Conservation (phyloP, 2,113 vertebrate genomes). For the Rousettus leschenaultii region DNA sequence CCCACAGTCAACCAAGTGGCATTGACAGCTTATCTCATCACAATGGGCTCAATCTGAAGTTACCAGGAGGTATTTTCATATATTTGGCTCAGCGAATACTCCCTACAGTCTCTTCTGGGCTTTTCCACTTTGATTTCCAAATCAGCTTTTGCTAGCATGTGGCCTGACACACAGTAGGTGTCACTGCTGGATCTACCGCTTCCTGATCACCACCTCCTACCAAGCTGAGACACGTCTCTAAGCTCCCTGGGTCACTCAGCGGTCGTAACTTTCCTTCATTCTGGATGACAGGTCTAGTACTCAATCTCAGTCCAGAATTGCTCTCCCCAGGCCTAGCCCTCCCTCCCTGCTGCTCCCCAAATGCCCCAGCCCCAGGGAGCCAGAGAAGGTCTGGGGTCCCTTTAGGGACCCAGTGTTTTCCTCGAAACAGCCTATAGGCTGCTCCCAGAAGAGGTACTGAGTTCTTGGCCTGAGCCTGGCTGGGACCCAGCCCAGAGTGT, state of each 20-base stretch:
- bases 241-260: background rate
- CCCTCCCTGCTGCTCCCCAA: background rate
- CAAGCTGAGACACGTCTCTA: background rate
- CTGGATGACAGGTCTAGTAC: background rate
- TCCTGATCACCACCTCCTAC: background rate
- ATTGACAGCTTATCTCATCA: background rate
- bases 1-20: background rate
- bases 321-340: background rate
- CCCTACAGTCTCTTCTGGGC: background rate
- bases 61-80: background rate
- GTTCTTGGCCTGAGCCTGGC: background rate
- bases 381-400: too few relatives aligned
- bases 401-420: background rate
- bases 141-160: background rate
- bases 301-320: background rate
- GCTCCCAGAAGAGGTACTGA: background rate
- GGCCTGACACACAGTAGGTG: background rate
- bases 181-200: background rate
- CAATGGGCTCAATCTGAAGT: background rate
- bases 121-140: slow-evolving; percentile 11
- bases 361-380: background rate
- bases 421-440: background rate
- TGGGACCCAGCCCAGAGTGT: background rate
- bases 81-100: background rate
- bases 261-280: background rate